Evolutionary conservation across 2,888 invertebrate genomes (phyloP).

Genomic region (Drosophila longiperda): DNA sequence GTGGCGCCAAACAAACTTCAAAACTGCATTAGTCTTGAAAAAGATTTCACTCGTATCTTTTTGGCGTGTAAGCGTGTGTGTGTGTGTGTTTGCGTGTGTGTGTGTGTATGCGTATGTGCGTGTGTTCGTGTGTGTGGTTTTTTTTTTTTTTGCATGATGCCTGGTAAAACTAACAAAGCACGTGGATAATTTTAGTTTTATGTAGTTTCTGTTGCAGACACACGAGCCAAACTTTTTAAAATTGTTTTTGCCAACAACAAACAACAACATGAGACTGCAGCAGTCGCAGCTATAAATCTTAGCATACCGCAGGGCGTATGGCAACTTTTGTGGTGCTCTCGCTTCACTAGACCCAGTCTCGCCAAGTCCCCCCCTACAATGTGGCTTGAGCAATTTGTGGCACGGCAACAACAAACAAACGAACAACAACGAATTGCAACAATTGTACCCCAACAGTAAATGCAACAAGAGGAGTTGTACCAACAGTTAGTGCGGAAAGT

Average conservation of each 20-base stretch:
- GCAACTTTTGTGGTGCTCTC: constrained; percentile 61
- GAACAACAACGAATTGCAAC: constrained; percentile 4
- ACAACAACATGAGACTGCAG: constrained; percentile 47
- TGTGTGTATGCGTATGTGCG: neutral
- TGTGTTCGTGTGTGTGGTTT: constrained; percentile 1
- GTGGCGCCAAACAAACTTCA: constrained; percentile 31
- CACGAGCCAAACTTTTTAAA: constrained; percentile 70
- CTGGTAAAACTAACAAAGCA: constrained; percentile 58
- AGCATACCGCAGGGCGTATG: constrained; percentile 72
- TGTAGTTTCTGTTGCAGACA: constrained; percentile 63
- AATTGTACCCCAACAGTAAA: constrained; percentile 26
- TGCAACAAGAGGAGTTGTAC: constrained; percentile 31
- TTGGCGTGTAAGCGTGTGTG: constrained; percentile 8
- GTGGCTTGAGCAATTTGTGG: constrained; percentile 78
- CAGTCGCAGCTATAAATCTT: constrained; percentile 74
- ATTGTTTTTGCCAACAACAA: constrained; percentile 68
- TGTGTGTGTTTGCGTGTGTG: neutral
- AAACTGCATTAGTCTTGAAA: constrained; percentile 24
- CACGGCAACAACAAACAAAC: constrained; percentile 46
- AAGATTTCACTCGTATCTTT: constrained; percentile 38
- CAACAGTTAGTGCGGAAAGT: constrained; percentile 55
- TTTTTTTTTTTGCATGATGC: constrained; percentile 37
- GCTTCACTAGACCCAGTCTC: constrained; percentile 20
- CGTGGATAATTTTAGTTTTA: constrained; percentile 76
- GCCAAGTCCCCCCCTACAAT: constrained; percentile 58